Percentiles rank a stretch among this genome's conserved stretches.
Conservation (phyloP, 2,113 vertebrate genomes). For the Rhynchomys soricoides region DNA sequence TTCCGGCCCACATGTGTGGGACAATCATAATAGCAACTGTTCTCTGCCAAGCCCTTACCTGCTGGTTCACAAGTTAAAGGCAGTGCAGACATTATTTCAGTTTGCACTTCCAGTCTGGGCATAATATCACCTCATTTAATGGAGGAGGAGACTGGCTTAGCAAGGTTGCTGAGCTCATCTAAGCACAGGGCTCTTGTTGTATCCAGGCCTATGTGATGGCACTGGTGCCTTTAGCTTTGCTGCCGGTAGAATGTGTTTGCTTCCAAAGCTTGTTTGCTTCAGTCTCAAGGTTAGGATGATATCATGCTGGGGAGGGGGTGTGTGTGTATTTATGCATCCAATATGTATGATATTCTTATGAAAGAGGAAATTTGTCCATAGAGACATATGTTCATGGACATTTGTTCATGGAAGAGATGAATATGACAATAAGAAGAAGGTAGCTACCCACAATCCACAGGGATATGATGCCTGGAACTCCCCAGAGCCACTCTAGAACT, state of each 20-base stretch:
- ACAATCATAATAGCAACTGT: not conserved
- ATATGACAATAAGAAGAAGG: not conserved
- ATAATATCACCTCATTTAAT: not conserved
- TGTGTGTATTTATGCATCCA: not conserved
- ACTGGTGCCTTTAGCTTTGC: not conserved
- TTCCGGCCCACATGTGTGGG: not conserved
- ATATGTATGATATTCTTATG: not conserved
- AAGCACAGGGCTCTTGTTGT: not conserved
- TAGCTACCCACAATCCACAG: not conserved
- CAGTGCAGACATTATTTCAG: not conserved
- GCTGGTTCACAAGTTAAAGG: not conserved
- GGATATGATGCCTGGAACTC: not conserved
- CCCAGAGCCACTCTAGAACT: not conserved
- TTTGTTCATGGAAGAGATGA: too few species aligned
- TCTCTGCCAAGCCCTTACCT: not conserved
- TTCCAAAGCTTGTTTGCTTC: not conserved
- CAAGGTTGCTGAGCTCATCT: not conserved
- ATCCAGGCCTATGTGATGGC: not conserved
- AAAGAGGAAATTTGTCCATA: not conserved
- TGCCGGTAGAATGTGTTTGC: not conserved
- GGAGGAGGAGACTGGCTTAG: not conserved
- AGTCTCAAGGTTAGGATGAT: not conserved
- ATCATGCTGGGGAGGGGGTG: fast-evolving
- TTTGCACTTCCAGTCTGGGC: not conserved
- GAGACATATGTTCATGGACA: too few species aligned